phyloP scores from a whole-genome alignment of 2,797 vertebrate genomes.

The Chrysocyon brachyurus region DNA sequence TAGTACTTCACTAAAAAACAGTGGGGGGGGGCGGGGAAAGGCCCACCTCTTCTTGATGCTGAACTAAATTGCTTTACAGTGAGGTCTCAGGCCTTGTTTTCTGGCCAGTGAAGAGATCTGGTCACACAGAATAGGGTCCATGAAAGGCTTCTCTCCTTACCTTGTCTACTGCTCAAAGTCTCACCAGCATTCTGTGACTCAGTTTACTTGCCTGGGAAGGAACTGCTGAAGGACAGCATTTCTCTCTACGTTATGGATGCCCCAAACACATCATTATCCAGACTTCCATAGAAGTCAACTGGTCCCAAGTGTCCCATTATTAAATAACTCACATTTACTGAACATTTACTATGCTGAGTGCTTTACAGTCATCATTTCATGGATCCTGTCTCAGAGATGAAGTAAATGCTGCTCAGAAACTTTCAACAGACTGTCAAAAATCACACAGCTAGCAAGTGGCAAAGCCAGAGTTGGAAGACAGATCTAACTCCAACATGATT shows the following conservation, averaged over 20 bases:
- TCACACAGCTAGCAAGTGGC: background rate
- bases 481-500: background rate
- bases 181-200: background rate
- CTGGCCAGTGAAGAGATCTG: background rate
- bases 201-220: conserved; percentile 17
- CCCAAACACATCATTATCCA: background rate
- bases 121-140: background rate
- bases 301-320: background rate
- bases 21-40: background rate
- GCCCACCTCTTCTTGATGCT: background rate
- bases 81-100: background rate
- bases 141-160: background rate
- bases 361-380: background rate
- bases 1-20: conserved; percentile 68
- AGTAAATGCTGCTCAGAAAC: background rate
- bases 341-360: background rate
- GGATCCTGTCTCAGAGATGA: background rate
- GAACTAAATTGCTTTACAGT: conserved; percentile 2
- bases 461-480: background rate
- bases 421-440: background rate
- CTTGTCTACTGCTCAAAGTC: background rate
- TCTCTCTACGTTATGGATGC: background rate
- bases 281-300: background rate
- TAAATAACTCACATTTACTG: conserved; percentile 3
- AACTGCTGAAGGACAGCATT: background rate